phyloP scores from a whole-genome alignment of 2,797 vertebrate species.

The Rousettus madagascariensis region DNA sequence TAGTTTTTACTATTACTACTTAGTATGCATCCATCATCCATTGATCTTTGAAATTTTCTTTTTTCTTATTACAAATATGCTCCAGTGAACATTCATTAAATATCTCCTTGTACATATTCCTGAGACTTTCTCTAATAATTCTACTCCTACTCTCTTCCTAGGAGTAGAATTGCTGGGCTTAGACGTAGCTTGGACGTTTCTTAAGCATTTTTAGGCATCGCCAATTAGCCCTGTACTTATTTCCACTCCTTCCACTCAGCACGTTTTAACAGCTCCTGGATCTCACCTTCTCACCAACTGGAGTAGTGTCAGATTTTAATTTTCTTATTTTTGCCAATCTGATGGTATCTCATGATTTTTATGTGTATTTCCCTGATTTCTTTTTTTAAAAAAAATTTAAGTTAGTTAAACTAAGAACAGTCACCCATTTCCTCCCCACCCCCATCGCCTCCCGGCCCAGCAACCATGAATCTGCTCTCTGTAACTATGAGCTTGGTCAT shows the following conservation, averaged over 20 bases:
- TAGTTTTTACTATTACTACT: neutral
- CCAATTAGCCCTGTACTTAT: neutral
- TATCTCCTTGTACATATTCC: neutral
- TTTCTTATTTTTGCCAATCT: neutral
- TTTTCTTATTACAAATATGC: neutral
- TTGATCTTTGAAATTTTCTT: neutral
- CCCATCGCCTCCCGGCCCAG: neutral
- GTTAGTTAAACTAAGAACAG: neutral
- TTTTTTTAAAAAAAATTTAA: neutral
- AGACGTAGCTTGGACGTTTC: neutral
- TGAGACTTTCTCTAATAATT: neutral
- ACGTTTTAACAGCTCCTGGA: neutral
- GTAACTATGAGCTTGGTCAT: neutral
- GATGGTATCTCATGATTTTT: neutral
- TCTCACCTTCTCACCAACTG: neutral
- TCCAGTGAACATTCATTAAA: constrained; percentile 2
- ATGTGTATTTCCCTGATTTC: constrained; percentile 26
- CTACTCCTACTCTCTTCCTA: neutral
- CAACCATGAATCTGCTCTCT: neutral
- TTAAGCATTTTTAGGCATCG: neutral
- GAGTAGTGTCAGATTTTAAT: neutral
- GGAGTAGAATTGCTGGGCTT: neutral
- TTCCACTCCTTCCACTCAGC: neutral
- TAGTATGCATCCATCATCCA: neutral
- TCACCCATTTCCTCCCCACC: neutral